These are phyloP conservation scores for Pimpla rufipes DNA, from an alignment of 2,888 invertebrate genomes.

Conservation along the genomic window DNA sequence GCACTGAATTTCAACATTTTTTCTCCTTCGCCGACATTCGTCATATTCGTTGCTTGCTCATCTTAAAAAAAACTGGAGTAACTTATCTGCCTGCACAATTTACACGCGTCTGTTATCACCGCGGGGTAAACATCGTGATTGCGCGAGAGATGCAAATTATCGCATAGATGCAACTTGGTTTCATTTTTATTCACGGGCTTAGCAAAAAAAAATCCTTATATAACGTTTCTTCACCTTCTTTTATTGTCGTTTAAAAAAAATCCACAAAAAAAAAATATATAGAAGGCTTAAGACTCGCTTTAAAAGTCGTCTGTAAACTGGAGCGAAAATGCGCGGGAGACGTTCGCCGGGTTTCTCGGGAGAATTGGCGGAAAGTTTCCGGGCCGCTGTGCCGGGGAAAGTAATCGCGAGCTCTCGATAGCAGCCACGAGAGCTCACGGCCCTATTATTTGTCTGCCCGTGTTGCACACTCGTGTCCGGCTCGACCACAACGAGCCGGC, in stretches of 20 bases:
- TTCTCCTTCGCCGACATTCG: background rate
- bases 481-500: background rate
- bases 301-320: background rate
- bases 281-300: background rate
- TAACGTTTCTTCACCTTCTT: no score
- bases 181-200: constrained; percentile 5
- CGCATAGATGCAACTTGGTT: background rate
- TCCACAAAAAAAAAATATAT: background rate
- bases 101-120: constrained; percentile 1
- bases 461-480: constrained; percentile 9
- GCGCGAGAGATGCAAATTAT: background rate
- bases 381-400: background rate
- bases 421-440: constrained; percentile 3
- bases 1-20: background rate
- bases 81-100: background rate
- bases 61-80: background rate
- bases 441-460: background rate
- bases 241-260: no score
- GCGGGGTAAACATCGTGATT: background rate
- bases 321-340: background rate
- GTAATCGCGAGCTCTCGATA: constrained; percentile 21
- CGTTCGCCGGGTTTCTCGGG: background rate
- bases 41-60: background rate
- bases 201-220: no score
- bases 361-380: constrained; percentile 6